These are phyloP conservation scores for Theocolax elegans DNA, from an alignment of 1,140 invertebrate genomes.

Conservation along the genomic window DNA sequence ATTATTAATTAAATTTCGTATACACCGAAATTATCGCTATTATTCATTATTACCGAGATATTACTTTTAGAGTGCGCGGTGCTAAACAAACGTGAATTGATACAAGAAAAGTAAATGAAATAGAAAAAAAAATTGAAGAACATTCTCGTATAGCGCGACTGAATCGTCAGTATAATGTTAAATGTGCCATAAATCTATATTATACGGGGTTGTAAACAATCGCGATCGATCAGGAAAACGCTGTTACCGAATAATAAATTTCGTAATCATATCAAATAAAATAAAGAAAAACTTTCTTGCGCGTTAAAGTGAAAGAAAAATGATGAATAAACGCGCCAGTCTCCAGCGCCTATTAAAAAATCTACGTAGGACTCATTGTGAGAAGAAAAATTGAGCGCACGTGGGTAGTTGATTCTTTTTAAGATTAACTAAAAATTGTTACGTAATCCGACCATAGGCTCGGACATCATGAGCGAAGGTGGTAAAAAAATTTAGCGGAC, in stretches of 20 bases:
- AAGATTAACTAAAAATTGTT: conserved; percentile 55
- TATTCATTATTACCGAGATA: too few relatives aligned
- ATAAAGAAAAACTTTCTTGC: neutral
- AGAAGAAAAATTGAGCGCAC: neutral
- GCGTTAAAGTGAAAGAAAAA: neutral
- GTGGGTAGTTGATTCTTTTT: conserved; percentile 59
- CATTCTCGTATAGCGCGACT: conserved; percentile 4
- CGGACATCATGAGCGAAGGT: conserved; percentile 46
- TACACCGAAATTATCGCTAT: too few relatives aligned
- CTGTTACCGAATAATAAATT: conserved; percentile 31
- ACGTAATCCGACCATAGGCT: conserved; percentile 51
- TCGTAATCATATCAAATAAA: conserved; percentile 36
- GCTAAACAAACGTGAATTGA: neutral
- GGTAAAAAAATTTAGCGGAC: conserved; percentile 61
- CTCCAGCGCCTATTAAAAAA: conserved; percentile 22
- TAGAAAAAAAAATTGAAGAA: neutral
- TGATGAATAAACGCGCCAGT: conserved; percentile 4
- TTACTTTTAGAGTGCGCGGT: too few relatives aligned
- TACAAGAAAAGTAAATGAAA: neutral
- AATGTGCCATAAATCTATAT: conserved; percentile 40
- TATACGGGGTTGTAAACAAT: conserved; percentile 11
- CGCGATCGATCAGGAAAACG: conserved; percentile 6
- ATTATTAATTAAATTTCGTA: too few relatives aligned
- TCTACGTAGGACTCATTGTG: neutral
- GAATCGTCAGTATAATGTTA: conserved; percentile 32